Percentiles rank a stretch among this genome's conserved stretches.
Conservation (phyloP, 2,888 invertebrate genomes). For the Acronicta aceris region DNA sequence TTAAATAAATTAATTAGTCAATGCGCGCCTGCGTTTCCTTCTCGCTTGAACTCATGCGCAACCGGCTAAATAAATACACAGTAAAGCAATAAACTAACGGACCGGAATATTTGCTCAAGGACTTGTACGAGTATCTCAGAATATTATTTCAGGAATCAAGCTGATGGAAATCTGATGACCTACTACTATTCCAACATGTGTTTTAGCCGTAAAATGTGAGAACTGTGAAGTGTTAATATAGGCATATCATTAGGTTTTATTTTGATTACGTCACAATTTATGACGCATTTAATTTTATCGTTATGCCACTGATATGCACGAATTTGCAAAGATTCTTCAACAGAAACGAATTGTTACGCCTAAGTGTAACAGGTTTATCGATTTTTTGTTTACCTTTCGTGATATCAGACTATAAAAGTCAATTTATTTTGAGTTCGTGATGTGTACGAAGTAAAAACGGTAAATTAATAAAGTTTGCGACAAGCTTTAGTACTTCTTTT, state of each 20-base stretch:
- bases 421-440: too few species aligned
- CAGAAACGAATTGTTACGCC: background rate
- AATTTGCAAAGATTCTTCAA: background rate
- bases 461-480: conserved; percentile 19
- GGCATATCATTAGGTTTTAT: background rate
- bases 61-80: conserved; percentile 62
- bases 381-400: conserved; percentile 9
- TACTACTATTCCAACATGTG: conserved; percentile 18
- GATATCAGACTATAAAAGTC: too few species aligned
- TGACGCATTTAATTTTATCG: too few species aligned
- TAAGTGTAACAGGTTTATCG: conserved; percentile 10
- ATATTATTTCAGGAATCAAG: conserved; percentile 32
- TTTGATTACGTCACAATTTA: too few species aligned
- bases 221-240: background rate
- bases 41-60: conserved; percentile 68
- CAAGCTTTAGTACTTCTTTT: conserved; percentile 14
- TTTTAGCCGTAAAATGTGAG: conserved; percentile 15
- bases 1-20: conserved; percentile 64
- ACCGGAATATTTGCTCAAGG: conserved; percentile 66
- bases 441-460: too few species aligned
- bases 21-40: conserved; percentile 66
- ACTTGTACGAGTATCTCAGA: conserved; percentile 36
- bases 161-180: conserved; percentile 9
- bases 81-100: conserved; percentile 63
- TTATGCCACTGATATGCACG: too few species aligned